Evolutionary conservation across 1,140 invertebrate genomes (phyloP).

Genomic region (Drosophila kohkoa): DNA sequence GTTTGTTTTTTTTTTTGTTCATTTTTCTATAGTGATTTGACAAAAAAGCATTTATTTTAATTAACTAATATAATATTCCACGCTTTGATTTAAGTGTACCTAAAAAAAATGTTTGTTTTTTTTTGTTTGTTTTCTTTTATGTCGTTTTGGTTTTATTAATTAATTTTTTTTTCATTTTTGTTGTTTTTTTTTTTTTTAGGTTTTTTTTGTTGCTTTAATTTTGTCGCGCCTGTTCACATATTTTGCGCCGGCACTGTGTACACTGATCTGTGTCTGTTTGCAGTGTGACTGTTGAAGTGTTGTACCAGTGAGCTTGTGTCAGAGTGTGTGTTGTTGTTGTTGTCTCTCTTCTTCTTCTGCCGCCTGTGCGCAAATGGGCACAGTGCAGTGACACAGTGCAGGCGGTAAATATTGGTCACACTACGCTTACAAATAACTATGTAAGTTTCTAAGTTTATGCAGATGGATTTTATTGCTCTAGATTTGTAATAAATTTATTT

Average conservation of each 20-base stretch:
- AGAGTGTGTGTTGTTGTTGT: constrained; percentile 26
- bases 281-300: constrained; percentile 36
- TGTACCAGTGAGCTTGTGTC: constrained; percentile 34
- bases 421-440: constrained; percentile 25
- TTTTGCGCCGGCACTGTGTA: constrained; percentile 56
- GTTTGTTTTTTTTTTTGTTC: constrained; percentile 18
- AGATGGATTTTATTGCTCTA: constrained; percentile 63
- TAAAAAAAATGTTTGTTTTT: constrained; percentile 65
- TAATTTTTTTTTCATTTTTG: constrained; percentile 27
- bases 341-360: constrained; percentile 9
- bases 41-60: constrained; percentile 78
- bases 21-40: constrained; percentile 70
- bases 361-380: neutral
- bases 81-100: constrained; percentile 81
- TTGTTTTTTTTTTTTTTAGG: constrained; percentile 15
- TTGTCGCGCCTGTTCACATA: constrained; percentile 24
- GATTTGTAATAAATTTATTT: constrained; percentile 65
- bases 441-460: constrained; percentile 41
- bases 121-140: constrained; percentile 36
- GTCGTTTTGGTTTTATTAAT: constrained; percentile 19
- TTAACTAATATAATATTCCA: constrained; percentile 80
- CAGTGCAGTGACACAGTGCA: constrained; percentile 38
- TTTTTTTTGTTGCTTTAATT: constrained; percentile 17
- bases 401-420: constrained; percentile 43
- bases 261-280: constrained; percentile 18